A percentile compares a stretch with the other conserved stretches of the same genome.
phyloP scores from a whole-genome alignment of 1,140 invertebrate species.

The Tenebrio molitor region DNA sequence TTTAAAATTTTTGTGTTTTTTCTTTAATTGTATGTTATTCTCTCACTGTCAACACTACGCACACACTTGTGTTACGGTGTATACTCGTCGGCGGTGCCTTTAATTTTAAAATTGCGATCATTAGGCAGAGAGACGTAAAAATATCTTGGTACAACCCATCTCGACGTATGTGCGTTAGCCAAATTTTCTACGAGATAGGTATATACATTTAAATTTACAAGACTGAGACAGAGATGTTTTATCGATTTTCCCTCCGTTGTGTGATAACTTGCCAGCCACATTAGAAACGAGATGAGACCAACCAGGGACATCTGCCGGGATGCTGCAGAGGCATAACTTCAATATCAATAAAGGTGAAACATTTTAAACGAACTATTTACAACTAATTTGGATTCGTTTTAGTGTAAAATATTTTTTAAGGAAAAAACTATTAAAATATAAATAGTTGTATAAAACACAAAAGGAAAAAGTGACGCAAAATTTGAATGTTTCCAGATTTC shows the following conservation, averaged over 20 bases:
- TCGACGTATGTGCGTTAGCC: slow-evolving; percentile 45
- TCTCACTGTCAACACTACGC: slow-evolving; percentile 37
- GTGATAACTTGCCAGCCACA: slow-evolving; percentile 15
- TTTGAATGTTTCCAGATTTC: too few relatives aligned
- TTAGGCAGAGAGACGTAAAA: slow-evolving; percentile 41
- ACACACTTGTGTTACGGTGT: slow-evolving; percentile 42
- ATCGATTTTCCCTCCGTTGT: slow-evolving; percentile 42
- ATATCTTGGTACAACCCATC: slow-evolving; percentile 48
- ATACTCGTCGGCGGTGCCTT: slow-evolving; percentile 42
- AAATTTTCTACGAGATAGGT: slow-evolving; percentile 42
- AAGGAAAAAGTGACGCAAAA: too few relatives aligned
- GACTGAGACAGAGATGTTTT: slow-evolving; percentile 29
- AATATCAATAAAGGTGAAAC: too few relatives aligned
- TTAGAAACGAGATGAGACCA: slow-evolving; percentile 30
- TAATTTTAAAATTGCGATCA: slow-evolving; percentile 49
- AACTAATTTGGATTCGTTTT: too few relatives aligned
- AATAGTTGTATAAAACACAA: too few relatives aligned
- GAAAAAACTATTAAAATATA: too few relatives aligned
- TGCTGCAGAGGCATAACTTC: slow-evolving; percentile 28
- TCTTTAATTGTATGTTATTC: slow-evolving; percentile 19
- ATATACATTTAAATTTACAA: slow-evolving; percentile 37
- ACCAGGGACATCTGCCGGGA: slow-evolving; percentile 42
- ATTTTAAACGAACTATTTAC: too few relatives aligned
- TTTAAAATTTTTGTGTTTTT: slow-evolving; percentile 29
- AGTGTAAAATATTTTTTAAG: background rate